Percentiles rank a stretch among this genome's conserved stretches.
These are phyloP conservation scores for Gymnarchus niloticus DNA, from an alignment of 2,113 vertebrate species.

Conservation along the genomic window DNA sequence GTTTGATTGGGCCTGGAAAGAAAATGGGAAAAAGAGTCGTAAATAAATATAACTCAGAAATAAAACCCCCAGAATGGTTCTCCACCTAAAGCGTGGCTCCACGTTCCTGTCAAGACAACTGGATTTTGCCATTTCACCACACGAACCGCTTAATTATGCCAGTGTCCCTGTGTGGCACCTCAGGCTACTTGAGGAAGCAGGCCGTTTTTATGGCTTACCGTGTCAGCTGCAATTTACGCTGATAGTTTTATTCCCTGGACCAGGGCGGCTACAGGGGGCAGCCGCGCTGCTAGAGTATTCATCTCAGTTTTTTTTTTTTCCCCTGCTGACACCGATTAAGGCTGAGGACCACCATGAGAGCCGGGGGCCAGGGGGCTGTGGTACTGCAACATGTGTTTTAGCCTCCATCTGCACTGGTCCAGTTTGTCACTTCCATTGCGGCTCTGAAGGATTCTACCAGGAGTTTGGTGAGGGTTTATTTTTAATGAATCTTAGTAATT, in stretches of 20 bases:
- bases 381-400: conserved; percentile 52
- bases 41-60: neutral
- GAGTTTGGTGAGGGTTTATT: too few relatives aligned
- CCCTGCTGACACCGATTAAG: conserved; percentile 58
- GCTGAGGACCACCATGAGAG: conserved; percentile 42
- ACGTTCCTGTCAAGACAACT: conserved; percentile 67
- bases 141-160: conserved; percentile 62
- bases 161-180: conserved; percentile 47
- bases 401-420: conserved; percentile 49
- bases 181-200: conserved; percentile 43
- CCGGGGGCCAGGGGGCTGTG: conserved; percentile 50
- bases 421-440: too few relatives aligned
- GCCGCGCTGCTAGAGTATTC: conserved; percentile 56
- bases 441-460: too few relatives aligned
- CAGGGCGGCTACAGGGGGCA: conserved; percentile 30
- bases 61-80: conserved; percentile 31
- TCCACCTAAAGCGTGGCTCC: conserved; percentile 62
- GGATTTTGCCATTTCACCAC: conserved; percentile 57
- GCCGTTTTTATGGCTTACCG: conserved; percentile 33
- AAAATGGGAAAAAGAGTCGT: neutral
- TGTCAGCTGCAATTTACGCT: conserved; percentile 58
- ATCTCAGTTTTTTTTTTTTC: conserved; percentile 25
- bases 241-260: conserved; percentile 45
- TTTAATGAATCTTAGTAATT: too few relatives aligned
- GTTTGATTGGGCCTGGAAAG: conserved; percentile 51